These are phyloP conservation scores for Brachypteracias leptosomus DNA, from an alignment of 2,113 vertebrate genomes.

Conservation along the genomic window DNA sequence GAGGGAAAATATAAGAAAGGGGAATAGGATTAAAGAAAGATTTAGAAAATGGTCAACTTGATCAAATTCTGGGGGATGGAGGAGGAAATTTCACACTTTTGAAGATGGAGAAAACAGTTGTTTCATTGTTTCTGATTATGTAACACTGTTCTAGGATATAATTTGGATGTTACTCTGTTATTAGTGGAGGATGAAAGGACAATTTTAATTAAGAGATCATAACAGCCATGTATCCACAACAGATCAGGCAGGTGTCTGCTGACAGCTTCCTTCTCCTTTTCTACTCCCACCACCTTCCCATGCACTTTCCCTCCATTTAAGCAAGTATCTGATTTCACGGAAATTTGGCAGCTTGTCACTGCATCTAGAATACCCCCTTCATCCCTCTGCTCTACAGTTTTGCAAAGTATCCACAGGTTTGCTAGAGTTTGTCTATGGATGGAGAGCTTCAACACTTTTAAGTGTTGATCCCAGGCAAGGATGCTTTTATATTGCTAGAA, in stretches of 20 bases:
- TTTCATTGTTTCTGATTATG: background rate
- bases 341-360: background rate
- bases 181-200: background rate
- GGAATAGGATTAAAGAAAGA: background rate
- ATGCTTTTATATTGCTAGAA: background rate
- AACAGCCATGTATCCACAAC: background rate
- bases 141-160: background rate
- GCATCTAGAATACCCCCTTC: background rate
- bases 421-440: background rate
- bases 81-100: background rate
- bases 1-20: background rate
- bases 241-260: background rate
- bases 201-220: slow-evolving; percentile 26
- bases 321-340: background rate
- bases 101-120: background rate
- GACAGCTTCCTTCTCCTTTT: slow-evolving; percentile 1
- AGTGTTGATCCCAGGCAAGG: background rate
- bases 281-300: slow-evolving; percentile 18
- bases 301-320: background rate
- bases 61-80: background rate
- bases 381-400: background rate
- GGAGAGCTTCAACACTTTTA: background rate
- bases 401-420: background rate
- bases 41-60: background rate
- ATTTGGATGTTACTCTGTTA: background rate